Evolutionary conservation across 2,113 vertebrate species (phyloP).

Genomic region (Colinus virginianus): DNA sequence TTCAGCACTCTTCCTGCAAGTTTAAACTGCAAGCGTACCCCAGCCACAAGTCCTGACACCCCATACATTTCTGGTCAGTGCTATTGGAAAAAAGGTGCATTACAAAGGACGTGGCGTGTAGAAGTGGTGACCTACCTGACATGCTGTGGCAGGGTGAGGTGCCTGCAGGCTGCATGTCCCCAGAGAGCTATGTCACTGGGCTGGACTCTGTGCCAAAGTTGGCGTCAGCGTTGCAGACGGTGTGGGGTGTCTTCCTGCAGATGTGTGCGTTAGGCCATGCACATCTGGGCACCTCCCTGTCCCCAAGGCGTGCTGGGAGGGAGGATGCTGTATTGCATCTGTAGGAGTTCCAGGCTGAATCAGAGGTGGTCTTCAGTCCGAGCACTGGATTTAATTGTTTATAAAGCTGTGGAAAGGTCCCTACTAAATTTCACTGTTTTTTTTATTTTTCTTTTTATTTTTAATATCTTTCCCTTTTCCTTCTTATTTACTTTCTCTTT

Average conservation of each 20-base stretch:
- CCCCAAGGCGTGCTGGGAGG: neutral
- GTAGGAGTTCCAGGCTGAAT: neutral
- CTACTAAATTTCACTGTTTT: neutral
- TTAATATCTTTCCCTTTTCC: constrained; percentile 4
- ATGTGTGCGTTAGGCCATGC: neutral
- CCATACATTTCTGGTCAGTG: neutral
- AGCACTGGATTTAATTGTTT: constrained; percentile 16
- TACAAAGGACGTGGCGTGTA: neutral
- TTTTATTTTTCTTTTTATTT: neutral
- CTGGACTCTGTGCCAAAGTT: neutral
- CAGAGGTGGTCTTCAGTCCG: constrained; percentile 2
- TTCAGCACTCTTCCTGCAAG: neutral
- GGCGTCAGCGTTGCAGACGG: neutral
- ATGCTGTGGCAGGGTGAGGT: neutral
- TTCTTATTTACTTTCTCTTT: neutral
- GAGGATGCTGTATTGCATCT: neutral
- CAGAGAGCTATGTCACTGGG: neutral
- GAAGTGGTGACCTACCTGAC: fast-evolving
- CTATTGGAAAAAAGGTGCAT: neutral
- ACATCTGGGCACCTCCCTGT: neutral
- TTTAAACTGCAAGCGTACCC: neutral
- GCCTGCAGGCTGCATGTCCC: neutral
- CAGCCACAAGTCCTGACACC: neutral
- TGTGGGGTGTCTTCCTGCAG: neutral
- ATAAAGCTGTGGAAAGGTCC: constrained; percentile 48